Percentiles rank a stretch among this genome's conserved stretches.
Evolutionary conservation across 2,888 invertebrate species (phyloP).

Genomic region (Melolontha melolontha): DNA sequence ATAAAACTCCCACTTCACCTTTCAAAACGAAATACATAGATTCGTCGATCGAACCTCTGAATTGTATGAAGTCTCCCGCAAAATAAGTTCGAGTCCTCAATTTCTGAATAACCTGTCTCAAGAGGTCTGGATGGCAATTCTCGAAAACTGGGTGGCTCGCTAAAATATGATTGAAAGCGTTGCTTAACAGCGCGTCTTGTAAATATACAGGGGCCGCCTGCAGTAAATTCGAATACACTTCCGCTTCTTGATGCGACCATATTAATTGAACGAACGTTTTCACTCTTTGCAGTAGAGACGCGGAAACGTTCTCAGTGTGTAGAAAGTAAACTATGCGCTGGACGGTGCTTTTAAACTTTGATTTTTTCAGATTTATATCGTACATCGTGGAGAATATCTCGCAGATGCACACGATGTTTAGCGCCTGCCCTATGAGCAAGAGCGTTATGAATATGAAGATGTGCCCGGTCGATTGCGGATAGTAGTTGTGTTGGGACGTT

Average conservation of each 20-base stretch:
- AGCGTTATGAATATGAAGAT: conserved; percentile 36
- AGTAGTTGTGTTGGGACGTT: conserved; percentile 25
- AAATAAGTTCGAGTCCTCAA: conserved; percentile 35
- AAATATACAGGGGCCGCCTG: conserved; percentile 34
- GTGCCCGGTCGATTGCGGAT: conserved; percentile 29
- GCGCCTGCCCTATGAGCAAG: conserved; percentile 24
- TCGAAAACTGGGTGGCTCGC: conserved; percentile 38
- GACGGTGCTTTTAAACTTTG: conserved; percentile 13
- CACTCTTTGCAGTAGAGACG: conserved; percentile 31
- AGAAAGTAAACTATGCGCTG: conserved; percentile 39
- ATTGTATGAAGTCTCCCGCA: conserved; percentile 40
- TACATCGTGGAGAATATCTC: conserved; percentile 37
- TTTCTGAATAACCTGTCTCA: conserved; percentile 40
- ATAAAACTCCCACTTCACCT: conserved; percentile 37
- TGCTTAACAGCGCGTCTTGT: conserved; percentile 33
- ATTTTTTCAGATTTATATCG: conserved; percentile 26
- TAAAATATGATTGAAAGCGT: conserved; percentile 36
- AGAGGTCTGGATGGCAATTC: conserved; percentile 41
- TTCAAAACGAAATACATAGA: conserved; percentile 44
- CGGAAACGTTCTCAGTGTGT: conserved; percentile 32
- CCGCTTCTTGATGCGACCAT: conserved; percentile 34
- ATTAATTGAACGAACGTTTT: conserved; percentile 22
- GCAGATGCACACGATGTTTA: conserved; percentile 20
- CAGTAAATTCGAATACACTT: conserved; percentile 30
- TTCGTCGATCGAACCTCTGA: conserved; percentile 40